Conservation (phyloP, 2,888 invertebrate genomes). For the Orthonevra nobilis region DNA sequence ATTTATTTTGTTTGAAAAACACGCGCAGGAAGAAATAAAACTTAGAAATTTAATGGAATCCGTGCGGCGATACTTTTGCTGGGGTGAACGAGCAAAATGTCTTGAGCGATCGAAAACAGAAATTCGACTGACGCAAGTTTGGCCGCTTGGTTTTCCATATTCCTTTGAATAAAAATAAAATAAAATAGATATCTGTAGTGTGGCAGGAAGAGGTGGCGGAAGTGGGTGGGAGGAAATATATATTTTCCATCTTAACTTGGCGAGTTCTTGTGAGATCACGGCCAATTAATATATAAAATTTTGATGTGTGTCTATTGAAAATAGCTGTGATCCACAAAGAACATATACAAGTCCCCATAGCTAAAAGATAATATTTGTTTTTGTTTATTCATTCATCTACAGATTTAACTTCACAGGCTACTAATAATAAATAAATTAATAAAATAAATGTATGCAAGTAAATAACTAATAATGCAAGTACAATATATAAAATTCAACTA, state of each 20-base stretch:
- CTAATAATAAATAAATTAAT: no score
- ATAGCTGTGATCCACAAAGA: conserved; percentile 21
- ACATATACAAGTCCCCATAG: neutral
- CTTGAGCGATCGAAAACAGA: conserved; percentile 75
- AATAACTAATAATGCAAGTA: no score
- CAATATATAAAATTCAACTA: no score
- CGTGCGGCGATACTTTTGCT: conserved; percentile 23
- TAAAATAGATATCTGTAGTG: conserved; percentile 6
- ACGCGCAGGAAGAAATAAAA: conserved; percentile 23
- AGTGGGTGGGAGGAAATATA: no score
- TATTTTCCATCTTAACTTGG: neutral
- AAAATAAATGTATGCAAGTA: no score
- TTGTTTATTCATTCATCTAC: no score
- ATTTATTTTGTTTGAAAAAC: conserved; percentile 8
- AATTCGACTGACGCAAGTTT: conserved; percentile 75
- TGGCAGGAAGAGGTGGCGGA: neutral
- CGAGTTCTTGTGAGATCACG: conserved; percentile 13
- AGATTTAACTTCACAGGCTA: no score
- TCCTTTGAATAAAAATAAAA: conserved; percentile 69
- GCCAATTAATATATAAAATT: conserved; percentile 6
- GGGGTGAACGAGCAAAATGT: conserved; percentile 64
- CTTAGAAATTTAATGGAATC: conserved; percentile 29
- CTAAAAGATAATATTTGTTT: no score
- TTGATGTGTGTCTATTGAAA: conserved; percentile 26
- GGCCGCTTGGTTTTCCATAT: conserved; percentile 76